These are phyloP conservation scores for Hippocampus mohnikei DNA, from an alignment of 2,113 vertebrate species.

Conservation along the genomic window DNA sequence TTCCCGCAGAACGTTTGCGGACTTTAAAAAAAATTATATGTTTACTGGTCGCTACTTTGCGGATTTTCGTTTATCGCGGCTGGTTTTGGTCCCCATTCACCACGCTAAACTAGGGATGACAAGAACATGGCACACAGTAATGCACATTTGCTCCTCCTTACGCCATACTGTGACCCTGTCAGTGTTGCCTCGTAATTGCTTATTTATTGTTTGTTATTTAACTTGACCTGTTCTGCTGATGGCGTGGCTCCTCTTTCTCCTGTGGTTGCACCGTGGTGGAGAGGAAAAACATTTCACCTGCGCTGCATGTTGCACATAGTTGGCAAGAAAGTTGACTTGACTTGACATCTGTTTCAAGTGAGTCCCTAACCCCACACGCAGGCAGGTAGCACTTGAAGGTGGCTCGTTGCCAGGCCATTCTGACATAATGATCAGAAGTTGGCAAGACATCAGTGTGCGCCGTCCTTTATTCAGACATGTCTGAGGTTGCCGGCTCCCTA, in stretches of 20 bases:
- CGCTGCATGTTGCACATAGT: too few species aligned
- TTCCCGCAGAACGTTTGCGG: too few species aligned
- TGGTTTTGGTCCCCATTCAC: too few species aligned
- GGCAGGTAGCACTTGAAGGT: conserved; percentile 12
- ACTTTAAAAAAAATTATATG: too few species aligned
- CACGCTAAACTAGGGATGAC: too few species aligned
- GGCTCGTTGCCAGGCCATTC: conserved; percentile 32
- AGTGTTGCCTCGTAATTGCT: background rate
- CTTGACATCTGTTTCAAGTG: background rate
- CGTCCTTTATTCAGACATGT: conserved; percentile 26
- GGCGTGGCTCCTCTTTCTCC: too few species aligned
- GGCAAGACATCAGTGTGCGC: conserved; percentile 33
- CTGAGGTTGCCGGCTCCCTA: conserved; percentile 20
- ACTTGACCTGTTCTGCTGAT: too few species aligned
- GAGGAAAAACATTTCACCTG: too few species aligned
- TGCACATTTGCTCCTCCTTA: background rate
- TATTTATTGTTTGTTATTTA: background rate
- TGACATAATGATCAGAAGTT: conserved; percentile 33
- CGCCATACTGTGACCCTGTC: background rate
- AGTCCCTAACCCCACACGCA: conserved; percentile 1
- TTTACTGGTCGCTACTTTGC: too few species aligned
- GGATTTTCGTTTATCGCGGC: too few species aligned
- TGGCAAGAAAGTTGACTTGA: background rate
- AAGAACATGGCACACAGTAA: background rate
- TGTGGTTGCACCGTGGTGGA: too few species aligned